Percentiles rank a stretch among this genome's conserved stretches.
These are phyloP conservation scores for Eulemur coronatus DNA, from an alignment of 2,797 vertebrate genomes.

Conservation along the genomic window DNA sequence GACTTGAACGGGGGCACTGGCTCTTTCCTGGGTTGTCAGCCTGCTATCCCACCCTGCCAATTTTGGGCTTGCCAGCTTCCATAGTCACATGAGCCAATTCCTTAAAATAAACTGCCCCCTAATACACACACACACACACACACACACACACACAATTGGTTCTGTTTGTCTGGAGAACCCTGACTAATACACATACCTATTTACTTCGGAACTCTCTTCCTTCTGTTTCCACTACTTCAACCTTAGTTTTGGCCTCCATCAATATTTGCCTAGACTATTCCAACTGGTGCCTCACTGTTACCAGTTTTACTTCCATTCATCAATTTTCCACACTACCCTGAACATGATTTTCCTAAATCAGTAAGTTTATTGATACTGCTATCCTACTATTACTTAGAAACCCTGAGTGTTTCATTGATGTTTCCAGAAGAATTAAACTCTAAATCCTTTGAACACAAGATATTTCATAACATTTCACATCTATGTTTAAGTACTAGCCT, in stretches of 20 bases:
- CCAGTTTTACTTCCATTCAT: neutral
- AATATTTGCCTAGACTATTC: neutral
- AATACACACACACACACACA: neutral
- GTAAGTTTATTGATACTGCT: neutral
- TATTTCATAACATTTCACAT: neutral
- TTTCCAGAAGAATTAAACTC: neutral
- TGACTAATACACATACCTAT: neutral
- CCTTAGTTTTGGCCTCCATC: neutral
- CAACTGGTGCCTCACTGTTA: neutral
- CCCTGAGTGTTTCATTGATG: neutral
- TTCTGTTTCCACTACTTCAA: neutral
- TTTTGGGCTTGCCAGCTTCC: neutral
- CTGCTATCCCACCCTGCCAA: neutral
- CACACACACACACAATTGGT: neutral
- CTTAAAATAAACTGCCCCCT: neutral
- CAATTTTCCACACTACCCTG: neutral
- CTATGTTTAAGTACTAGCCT: neutral
- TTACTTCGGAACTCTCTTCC: neutral
- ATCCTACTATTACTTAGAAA: neutral
- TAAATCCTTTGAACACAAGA: neutral
- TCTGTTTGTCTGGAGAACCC: neutral
- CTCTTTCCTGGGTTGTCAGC: neutral
- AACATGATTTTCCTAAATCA: neutral
- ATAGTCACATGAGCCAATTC: neutral
- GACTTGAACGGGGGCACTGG: too few relatives aligned